phyloP scores from a whole-genome alignment of 2,113 vertebrate genomes.

The Blennius ocellaris region DNA sequence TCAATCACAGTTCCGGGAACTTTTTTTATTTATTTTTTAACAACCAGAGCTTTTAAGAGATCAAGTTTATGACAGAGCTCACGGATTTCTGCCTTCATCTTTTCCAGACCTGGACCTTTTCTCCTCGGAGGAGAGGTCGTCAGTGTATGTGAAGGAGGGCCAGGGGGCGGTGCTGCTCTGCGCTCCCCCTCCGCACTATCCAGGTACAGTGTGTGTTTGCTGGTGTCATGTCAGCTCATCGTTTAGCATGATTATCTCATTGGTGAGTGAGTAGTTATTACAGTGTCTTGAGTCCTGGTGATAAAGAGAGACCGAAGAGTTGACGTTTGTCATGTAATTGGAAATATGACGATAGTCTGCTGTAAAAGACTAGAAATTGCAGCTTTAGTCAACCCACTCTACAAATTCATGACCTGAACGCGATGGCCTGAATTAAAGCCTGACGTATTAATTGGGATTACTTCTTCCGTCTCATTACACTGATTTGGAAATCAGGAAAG shows the following conservation, averaged over 20 bases:
- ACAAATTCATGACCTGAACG: background rate
- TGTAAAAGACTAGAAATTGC: no score
- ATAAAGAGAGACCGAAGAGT: background rate
- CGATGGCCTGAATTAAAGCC: no score
- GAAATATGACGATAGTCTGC: no score
- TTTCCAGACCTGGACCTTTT: slow-evolving; percentile 92
- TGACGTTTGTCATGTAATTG: background rate
- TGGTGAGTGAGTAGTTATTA: background rate
- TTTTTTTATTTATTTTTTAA: background rate
- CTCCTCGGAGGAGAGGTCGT: slow-evolving; percentile 91
- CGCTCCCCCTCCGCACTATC: slow-evolving; percentile 91
- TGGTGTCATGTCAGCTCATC: background rate
- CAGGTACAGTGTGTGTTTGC: slow-evolving; percentile 83
- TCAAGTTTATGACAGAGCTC: background rate
- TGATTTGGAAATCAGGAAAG: no score
- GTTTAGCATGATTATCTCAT: background rate
- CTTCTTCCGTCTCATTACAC: no score
- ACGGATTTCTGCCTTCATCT: slow-evolving; percentile 25
- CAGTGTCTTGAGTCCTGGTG: background rate
- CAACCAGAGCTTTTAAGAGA: background rate
- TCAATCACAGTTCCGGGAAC: background rate
- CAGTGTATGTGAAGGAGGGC: slow-evolving; percentile 91
- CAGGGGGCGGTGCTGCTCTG: slow-evolving; percentile 94
- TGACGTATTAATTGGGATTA: no score
- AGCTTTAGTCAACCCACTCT: no score